Percentiles rank a stretch among this genome's conserved stretches.
These are phyloP conservation scores for Seira ritae DNA, from an alignment of 2,888 invertebrate genomes.

Conservation along the genomic window DNA sequence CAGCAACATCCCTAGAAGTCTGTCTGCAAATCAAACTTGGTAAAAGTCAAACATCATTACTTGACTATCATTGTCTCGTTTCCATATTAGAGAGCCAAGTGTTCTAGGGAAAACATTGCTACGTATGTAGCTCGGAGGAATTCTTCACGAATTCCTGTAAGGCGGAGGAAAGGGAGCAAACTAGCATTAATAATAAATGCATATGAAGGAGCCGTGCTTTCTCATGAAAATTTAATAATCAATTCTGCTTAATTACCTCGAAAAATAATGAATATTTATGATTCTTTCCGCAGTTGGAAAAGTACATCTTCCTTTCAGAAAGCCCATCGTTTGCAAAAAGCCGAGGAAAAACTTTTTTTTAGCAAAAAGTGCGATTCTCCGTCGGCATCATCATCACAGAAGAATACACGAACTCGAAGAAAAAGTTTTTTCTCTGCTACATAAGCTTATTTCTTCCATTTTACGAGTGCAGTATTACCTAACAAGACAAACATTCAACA, in stretches of 20 bases:
- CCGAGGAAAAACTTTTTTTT: not conserved
- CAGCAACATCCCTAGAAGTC: no score
- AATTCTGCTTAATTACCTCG: conserved; percentile 45
- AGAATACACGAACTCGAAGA: not conserved
- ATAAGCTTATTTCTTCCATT: not conserved
- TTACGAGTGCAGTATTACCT: not conserved
- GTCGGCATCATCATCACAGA: not conserved
- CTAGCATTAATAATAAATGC: not conserved
- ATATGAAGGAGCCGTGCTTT: not conserved
- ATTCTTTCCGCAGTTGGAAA: conserved; percentile 9
- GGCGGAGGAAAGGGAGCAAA: no score
- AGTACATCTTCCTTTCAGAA: not conserved
- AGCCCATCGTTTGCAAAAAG: not conserved
- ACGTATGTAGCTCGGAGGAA: no score
- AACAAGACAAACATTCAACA: not conserved
- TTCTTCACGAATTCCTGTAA: no score
- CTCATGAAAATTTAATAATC: conserved; percentile 54
- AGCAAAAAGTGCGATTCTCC: not conserved
- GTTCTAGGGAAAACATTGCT: no score
- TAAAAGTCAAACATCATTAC: no score
- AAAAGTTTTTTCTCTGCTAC: not conserved
- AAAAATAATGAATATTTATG: conserved; percentile 55
- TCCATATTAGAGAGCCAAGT: no score
- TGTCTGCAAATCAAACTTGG: no score
- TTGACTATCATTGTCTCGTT: no score